Conservation (phyloP, 2,888 invertebrate species). For the Rhogogaster chlorosoma region DNA sequence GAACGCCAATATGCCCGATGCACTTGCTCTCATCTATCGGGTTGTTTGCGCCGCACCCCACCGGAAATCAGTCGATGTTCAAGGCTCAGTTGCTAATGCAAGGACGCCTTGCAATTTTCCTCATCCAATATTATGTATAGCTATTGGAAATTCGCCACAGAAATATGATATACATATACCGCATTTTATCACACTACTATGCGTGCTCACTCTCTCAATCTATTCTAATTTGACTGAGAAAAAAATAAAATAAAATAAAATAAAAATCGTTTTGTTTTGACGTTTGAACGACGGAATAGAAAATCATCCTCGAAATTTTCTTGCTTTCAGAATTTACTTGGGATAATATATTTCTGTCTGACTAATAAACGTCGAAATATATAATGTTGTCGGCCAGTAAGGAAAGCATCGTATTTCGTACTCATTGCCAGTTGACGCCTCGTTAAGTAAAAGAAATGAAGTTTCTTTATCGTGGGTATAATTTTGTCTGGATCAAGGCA, state of each 20-base stretch:
- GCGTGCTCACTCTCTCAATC: background rate
- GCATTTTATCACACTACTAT: background rate
- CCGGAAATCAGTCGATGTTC: conserved; percentile 66
- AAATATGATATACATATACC: background rate
- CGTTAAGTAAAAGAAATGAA: conserved; percentile 18
- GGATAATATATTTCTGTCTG: conserved; percentile 8
- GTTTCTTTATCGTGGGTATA: background rate
- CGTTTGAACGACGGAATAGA: background rate
- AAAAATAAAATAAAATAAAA: background rate
- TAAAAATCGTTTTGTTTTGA: background rate
- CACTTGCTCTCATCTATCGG: conserved; percentile 33
- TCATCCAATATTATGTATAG: conserved; percentile 1
- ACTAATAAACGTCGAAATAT: conserved; percentile 33
- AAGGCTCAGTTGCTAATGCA: conserved; percentile 64
- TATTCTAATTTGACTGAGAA: background rate
- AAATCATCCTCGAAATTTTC: background rate
- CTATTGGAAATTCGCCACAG: background rate
- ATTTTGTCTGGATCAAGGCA: background rate
- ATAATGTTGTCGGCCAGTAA: background rate
- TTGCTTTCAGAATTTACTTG: background rate
- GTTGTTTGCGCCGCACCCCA: conserved; percentile 69
- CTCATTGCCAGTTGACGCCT: conserved; percentile 6
- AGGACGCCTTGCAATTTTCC: conserved; percentile 57
- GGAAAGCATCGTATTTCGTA: background rate
- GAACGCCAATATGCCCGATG: conserved; percentile 31